Conservation (phyloP, 2,797 vertebrate genomes). For the Gymnothorax reevesii region DNA sequence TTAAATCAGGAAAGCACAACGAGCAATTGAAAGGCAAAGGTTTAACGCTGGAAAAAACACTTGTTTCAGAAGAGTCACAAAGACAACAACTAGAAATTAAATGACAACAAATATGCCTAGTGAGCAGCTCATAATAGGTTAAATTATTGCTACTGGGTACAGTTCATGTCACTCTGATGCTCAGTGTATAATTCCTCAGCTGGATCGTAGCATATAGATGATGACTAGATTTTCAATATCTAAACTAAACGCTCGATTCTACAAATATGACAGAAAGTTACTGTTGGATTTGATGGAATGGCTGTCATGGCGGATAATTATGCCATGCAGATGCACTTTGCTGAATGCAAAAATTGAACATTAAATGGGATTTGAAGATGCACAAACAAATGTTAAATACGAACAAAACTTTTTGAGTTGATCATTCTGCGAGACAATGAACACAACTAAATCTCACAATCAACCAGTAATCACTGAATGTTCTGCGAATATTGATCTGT, state of each 20-base stretch:
- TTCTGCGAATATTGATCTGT: background rate
- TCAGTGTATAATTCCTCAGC: background rate
- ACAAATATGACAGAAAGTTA: background rate
- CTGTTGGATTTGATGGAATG: background rate
- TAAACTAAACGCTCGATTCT: background rate
- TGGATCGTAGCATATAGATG: background rate
- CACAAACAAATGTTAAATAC: background rate
- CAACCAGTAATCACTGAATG: background rate
- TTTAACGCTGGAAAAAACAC: too few species aligned
- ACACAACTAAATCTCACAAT: background rate
- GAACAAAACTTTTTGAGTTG: background rate
- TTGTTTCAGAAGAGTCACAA: conserved; percentile 34
- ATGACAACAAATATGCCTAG: conserved; percentile 28
- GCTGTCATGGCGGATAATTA: background rate
- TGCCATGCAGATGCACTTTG: background rate
- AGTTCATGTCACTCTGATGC: conserved; percentile 5
- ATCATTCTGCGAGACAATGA: background rate
- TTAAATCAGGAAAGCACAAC: background rate
- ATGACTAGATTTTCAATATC: background rate
- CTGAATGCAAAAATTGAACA: background rate
- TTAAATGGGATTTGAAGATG: background rate
- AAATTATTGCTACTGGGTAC: background rate
- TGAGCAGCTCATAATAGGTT: conserved; percentile 6
- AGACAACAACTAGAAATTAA: conserved; percentile 41
- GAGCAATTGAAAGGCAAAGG: conserved; percentile 27